Evolutionary conservation across 2,888 invertebrate species (phyloP), one percentile per base, ranked within the genome.

Genomic region (Aplocera efformata): DNA sequence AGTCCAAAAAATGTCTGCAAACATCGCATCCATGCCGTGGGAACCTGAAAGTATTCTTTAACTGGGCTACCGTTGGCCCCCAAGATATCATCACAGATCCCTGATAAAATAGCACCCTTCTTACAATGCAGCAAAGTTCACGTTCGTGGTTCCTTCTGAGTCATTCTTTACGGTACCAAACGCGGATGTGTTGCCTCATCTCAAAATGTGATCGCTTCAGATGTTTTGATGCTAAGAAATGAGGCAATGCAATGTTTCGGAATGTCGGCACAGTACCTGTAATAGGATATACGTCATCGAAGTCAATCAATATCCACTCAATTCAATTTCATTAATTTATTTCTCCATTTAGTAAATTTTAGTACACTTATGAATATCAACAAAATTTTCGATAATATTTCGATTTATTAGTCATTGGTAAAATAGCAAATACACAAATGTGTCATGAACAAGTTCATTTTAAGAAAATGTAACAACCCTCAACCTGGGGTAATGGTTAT

Each of bases 41-140:
- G 84, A 85, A 85, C 63, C 40, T 33, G 67, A 69, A 74, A 70
- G 61, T 57, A 68, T 73, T 83, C 79, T 84, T 82, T 78, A 50
- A 56, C 51, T 63, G 62, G 57, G 84, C 85, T 85, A 81, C 83
- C 79, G 82, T 80, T 69, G 78, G 63, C 64, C 64, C 61, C 60
- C 52, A 48, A 51, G 85, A 85, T 84, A 78, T 30, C 42, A 84
- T 85, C 84, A 58, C 34, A 67, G 82, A 81, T 83, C 72, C 54
- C 55, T 58, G 82, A 80, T 80, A 78, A 76, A 76, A 69, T 71
- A 13, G 20, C 27, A 35, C 36, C 38, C 35, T 32, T 55, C 48
- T 33, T 25, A 9, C 42, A 34, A 42, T 1, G 31, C 5, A 1
- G 11, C 22, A 51, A 33, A 38, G 46, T 30, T 50, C 28, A 42